Evolutionary conservation across 1,140 invertebrate genomes (phyloP), one percentile per base, ranked within the genome.

Genomic region (Drosophila insularis): DNA sequence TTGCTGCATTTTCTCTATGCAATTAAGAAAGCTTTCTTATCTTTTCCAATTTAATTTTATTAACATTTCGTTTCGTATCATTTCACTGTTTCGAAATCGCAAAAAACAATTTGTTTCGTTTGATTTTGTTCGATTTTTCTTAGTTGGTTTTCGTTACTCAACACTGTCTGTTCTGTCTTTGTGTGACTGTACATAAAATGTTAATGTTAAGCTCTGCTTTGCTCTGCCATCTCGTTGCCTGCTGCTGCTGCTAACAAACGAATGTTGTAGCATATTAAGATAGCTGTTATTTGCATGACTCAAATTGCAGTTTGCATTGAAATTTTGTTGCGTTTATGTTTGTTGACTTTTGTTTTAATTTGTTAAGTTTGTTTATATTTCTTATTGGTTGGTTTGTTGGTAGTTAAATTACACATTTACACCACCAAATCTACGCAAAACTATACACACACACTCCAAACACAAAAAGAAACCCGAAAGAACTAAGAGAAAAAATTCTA

Each of bases 1-100:
- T 80, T 68, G 72, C 78, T 80, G 68, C 78, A 76, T 80, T 77
- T 50, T 58, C 46, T 58, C 27, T 72, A 40, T 66, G 50, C 59
- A 68, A 70, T 27, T 27, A 60, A 43, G 35, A 50, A 10, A 11
- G n/a, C 5, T 53, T 65, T 21, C 13, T 17, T 71, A 71, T 32
- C n/a, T 37, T 67, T 71, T 63, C 6, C 21, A 46, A 31, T 58
- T 71, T 68, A 21, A 11, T 76, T 65, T 55, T 31, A 11, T 64
- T 81, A 58, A 39, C 40, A 43, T 74, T 81, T 37, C 10, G 63
- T 80, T 80, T 31, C 35, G 39, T 69, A 70, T 78, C 31, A 59
- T 55, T 54, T 66, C 32, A 32, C 14, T 14, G 19, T 50, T 8
- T 53, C 31, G 27, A 27, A 27, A 53, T 54, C 43, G 60, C 31